phyloP scores from a whole-genome alignment of 2,797 vertebrate genomes.

The Mareca strepera region DNA sequence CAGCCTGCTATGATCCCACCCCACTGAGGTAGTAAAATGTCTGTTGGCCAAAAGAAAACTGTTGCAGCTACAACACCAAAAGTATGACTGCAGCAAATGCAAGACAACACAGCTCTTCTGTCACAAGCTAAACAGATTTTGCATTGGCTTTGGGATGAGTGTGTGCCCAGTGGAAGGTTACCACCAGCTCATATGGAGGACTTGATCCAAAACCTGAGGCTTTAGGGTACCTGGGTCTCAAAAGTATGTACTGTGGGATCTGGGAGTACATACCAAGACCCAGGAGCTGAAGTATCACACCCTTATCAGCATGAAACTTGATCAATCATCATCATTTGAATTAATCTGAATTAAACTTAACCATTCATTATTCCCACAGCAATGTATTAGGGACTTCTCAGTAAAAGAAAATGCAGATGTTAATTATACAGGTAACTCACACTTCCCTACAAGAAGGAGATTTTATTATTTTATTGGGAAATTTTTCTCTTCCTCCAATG shows the following conservation, averaged over 20 bases:
- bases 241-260: not conserved
- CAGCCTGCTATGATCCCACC: not conserved
- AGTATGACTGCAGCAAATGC: not conserved
- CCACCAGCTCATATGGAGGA: not conserved
- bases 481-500: not conserved
- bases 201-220: not conserved
- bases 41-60: not conserved
- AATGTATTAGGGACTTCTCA: not conserved
- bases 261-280: not conserved
- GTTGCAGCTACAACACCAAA: not conserved
- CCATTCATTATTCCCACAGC: not conserved
- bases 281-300: not conserved
- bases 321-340: not conserved
- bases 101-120: not conserved
- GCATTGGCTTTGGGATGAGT: not conserved
- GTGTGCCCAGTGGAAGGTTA: not conserved
- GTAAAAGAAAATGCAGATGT: not conserved
- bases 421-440: not conserved
- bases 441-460: not conserved
- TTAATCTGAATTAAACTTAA: not conserved
- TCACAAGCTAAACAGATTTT: not conserved
- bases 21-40: not conserved
- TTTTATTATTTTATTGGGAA: not conserved
- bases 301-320: not conserved
- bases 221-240: not conserved